Evolutionary conservation across 2,113 vertebrate species (phyloP).

Genomic region (Chloroceryle aenea): DNA sequence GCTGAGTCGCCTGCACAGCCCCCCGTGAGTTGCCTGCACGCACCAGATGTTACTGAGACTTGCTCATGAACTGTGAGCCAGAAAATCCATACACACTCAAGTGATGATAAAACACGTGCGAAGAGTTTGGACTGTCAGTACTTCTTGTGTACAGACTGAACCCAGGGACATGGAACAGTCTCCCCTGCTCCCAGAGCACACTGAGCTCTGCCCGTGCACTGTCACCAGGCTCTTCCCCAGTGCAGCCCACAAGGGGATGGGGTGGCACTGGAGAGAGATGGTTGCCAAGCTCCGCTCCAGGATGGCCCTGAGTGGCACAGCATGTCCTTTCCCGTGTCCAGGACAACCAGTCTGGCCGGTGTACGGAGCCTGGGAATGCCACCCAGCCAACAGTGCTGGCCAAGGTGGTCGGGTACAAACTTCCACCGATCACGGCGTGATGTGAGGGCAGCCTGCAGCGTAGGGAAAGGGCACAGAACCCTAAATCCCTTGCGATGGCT

Average conservation of each 20-base stretch:
- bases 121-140: neutral
- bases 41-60: too few relatives aligned
- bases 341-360: neutral
- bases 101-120: neutral
- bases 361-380: neutral
- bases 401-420: neutral
- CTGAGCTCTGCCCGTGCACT: rapidly evolving
- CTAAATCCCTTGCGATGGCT: neutral
- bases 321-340: neutral
- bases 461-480: neutral
- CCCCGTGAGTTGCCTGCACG: too few relatives aligned
- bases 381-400: neutral
- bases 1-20: too few relatives aligned
- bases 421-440: neutral
- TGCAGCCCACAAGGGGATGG: neutral
- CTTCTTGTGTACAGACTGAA: neutral
- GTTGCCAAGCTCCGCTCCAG: neutral
- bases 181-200: neutral
- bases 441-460: neutral
- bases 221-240: neutral
- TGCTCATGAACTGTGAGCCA: too few relatives aligned
- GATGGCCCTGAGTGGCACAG: neutral
- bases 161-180: neutral
- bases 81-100: neutral
- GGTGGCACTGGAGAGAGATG: neutral